Conservation (phyloP, 2,797 vertebrate species). For the Anguilla obscura region DNA sequence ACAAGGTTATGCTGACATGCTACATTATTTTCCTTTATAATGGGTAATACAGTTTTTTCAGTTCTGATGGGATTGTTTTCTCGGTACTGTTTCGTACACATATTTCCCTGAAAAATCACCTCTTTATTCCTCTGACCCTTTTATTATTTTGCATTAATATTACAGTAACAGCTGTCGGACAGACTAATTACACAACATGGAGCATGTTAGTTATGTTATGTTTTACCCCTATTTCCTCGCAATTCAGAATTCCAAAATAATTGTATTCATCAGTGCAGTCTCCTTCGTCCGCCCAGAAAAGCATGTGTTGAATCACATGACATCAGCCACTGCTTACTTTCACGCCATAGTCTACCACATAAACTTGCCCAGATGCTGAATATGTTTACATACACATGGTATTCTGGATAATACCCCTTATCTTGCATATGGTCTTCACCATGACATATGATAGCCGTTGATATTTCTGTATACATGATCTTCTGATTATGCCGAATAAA, state of each 20-base stretch:
- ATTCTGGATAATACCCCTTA: background rate
- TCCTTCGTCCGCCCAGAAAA: no score
- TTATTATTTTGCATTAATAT: background rate
- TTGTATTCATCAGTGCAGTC: no score
- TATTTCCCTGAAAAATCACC: constrained; percentile 1
- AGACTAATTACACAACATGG: no score
- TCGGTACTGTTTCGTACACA: background rate
- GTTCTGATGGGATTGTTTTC: background rate
- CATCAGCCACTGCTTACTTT: no score
- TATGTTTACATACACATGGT: background rate
- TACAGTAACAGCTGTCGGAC: no score
- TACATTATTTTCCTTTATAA: constrained; percentile 1
- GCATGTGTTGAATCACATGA: no score
- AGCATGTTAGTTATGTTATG: no score
- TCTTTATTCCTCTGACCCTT: background rate
- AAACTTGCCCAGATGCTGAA: background rate
- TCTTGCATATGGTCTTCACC: background rate
- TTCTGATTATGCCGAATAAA: no score
- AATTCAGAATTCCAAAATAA: no score
- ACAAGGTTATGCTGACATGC: background rate
- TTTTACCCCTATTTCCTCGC: no score
- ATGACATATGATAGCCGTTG: background rate
- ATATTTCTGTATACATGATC: background rate
- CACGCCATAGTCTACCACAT: no score
- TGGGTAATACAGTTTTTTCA: background rate